Evolutionary conservation across 1,140 invertebrate genomes (phyloP).

Genomic region (Copidosoma floridanum): DNA sequence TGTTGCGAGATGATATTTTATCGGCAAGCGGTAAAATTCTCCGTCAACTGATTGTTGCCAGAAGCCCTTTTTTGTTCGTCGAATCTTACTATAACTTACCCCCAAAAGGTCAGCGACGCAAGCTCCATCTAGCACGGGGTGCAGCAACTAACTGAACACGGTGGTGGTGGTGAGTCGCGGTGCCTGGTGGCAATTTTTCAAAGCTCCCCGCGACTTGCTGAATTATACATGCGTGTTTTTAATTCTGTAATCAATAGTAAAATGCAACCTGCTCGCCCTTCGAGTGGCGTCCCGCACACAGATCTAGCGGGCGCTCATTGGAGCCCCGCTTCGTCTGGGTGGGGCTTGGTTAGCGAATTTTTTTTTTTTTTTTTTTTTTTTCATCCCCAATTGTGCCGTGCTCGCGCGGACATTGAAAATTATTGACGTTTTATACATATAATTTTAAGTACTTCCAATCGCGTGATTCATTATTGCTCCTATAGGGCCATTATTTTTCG

Average conservation of each 20-base stretch:
- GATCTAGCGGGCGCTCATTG: slow-evolving; percentile 29
- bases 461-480: too few relatives aligned
- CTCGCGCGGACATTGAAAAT: too few relatives aligned
- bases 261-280: slow-evolving; percentile 42
- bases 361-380: slow-evolving; percentile 6
- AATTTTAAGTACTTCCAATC: neutral
- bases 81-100: too few relatives aligned
- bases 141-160: neutral
- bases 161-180: slow-evolving; percentile 9
- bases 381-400: too few relatives aligned
- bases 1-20: neutral
- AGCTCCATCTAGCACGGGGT: slow-evolving; percentile 17
- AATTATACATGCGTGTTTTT: slow-evolving; percentile 54
- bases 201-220: slow-evolving; percentile 26
- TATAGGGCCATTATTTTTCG: too few relatives aligned
- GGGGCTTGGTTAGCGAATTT: slow-evolving; percentile 29
- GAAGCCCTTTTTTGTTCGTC: too few relatives aligned
- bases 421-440: neutral
- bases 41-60: too few relatives aligned
- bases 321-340: slow-evolving; percentile 35
- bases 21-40: neutral
- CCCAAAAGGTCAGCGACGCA: neutral
- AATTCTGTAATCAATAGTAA: slow-evolving; percentile 54
- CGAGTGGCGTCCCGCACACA: slow-evolving; percentile 24
- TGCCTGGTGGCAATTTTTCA: slow-evolving; percentile 18